These are phyloP conservation scores for Nematostella vectensis DNA, from an alignment of 92 coral and sea anemone genomes.

Conservation along the genomic window DNA sequence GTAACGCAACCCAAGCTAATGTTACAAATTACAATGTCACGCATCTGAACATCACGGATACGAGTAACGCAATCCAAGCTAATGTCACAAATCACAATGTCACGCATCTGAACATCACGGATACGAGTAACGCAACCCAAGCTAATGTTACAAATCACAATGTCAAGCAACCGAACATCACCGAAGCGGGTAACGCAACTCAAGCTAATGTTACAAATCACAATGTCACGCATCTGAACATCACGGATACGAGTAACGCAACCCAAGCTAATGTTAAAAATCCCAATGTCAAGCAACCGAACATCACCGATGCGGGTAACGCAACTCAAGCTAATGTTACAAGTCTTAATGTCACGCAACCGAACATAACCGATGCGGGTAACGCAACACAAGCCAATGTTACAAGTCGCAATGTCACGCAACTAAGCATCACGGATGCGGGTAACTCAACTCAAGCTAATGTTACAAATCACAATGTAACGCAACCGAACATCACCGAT, in stretches of 20 bases:
- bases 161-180: neutral
- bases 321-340: slow-evolving; percentile 1
- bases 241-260: too few species aligned
- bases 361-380: neutral
- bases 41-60: neutral
- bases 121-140: slow-evolving; percentile 1
- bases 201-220: slow-evolving; percentile 1
- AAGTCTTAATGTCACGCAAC: neutral
- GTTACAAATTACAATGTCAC: neutral
- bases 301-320: too few species aligned
- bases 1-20: neutral
- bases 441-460: too few species aligned
- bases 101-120: too few species aligned
- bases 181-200: slow-evolving; percentile 1
- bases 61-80: neutral
- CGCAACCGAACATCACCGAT: slow-evolving; percentile 6
- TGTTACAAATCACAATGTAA: neutral
- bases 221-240: slow-evolving; percentile 5
- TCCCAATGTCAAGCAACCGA: too few species aligned
- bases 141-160: slow-evolving; percentile 6
- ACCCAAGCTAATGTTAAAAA: too few species aligned
- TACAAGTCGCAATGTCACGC: neutral
- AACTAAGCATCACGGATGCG: neutral
- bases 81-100: neutral
- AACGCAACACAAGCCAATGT: slow-evolving; percentile 6